Evolutionary conservation across 2,797 vertebrate genomes (phyloP), one percentile per base, ranked within the genome.

Genomic region (Amblyopsis hoosieri): DNA sequence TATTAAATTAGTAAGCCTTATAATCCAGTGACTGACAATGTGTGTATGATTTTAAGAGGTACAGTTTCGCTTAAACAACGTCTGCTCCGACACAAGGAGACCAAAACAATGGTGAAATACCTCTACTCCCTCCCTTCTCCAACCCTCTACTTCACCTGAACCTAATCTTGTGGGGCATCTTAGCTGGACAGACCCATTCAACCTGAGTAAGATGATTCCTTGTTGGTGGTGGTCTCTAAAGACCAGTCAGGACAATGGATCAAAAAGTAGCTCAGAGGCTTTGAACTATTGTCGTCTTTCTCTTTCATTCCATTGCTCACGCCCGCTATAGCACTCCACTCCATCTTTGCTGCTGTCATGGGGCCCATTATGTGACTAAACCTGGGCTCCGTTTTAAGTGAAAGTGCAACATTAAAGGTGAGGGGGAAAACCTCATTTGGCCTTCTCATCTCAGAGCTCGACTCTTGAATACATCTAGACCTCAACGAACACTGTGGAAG

Each of bases 271-370:
- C 64, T 46, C 54, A 60, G 75, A 78, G 57, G 73, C 89, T 93
- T 92, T 93, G 89, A 93, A 92, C 86, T 75, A 90, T 90, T 92
- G 90, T 91, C 82, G 62, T 67, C 56, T 12, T 72, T 77, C 78
- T 81, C 71, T 84, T 81, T 75, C 61, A 71, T 69, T 81, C 74
- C 69, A 49, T 82, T 73, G 69, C 78, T 71, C 62, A 79, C 82
- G 78, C 78, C 78, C 74, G 80, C 75, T 51, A 3, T 60, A 66
- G 66, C 72, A 75, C 51, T 61, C 62, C 52, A 45, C 78, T 81
- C 61, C 78, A 79, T 79, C 76, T 74, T 53, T 72, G 46, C 65
- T 66, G 54, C 76, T 75, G 53, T 66, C 77, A 71, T 64, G 69
- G 67, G 1, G 0, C 47, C 52, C 23, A 13, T 62, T 74, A 64